Conservation (phyloP, 2,888 invertebrate genomes). For the Cosmorhoe ocellata region DNA sequence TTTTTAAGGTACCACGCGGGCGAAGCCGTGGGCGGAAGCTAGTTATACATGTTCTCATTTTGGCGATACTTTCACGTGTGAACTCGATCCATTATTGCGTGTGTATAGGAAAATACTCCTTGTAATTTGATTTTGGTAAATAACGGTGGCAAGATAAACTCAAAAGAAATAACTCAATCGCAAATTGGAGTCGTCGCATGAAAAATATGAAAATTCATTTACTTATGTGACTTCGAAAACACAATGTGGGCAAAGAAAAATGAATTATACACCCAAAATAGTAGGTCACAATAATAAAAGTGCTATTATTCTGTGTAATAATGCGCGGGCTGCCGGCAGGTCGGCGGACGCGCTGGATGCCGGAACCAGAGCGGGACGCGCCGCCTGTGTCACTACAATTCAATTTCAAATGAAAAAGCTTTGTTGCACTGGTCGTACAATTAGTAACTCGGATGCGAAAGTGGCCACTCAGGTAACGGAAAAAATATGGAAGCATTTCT, state of each 20-base stretch:
- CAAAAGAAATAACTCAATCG: too few relatives aligned
- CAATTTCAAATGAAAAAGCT: neutral
- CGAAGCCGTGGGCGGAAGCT: too few relatives aligned
- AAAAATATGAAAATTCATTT: slow-evolving; percentile 2
- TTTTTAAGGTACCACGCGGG: too few relatives aligned
- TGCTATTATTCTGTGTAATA: slow-evolving; percentile 34
- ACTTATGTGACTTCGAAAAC: slow-evolving; percentile 8
- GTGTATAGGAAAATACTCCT: neutral
- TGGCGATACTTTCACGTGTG: slow-evolving; percentile 5
- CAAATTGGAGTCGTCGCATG: neutral
- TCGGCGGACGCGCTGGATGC: slow-evolving; percentile 20
- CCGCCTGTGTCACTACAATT: slow-evolving; percentile 7
- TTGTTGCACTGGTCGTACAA: neutral
- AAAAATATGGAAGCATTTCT: too few relatives aligned
- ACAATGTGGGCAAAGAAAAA: slow-evolving; percentile 15
- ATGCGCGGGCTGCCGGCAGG: slow-evolving; percentile 24
- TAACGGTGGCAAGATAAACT: too few relatives aligned
- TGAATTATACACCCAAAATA: slow-evolving; percentile 27
- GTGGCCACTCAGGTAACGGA: too few relatives aligned
- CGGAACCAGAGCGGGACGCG: slow-evolving; percentile 25
- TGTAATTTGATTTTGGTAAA: neutral
- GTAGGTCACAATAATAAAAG: slow-evolving; percentile 30
- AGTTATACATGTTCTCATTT: slow-evolving; percentile 12
- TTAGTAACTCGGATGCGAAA: neutral
- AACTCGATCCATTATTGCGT: neutral